Percentiles rank a stretch among this genome's conserved stretches.
phyloP scores from a whole-genome alignment of 1,140 invertebrate species.

The Agrypnia vestita region DNA sequence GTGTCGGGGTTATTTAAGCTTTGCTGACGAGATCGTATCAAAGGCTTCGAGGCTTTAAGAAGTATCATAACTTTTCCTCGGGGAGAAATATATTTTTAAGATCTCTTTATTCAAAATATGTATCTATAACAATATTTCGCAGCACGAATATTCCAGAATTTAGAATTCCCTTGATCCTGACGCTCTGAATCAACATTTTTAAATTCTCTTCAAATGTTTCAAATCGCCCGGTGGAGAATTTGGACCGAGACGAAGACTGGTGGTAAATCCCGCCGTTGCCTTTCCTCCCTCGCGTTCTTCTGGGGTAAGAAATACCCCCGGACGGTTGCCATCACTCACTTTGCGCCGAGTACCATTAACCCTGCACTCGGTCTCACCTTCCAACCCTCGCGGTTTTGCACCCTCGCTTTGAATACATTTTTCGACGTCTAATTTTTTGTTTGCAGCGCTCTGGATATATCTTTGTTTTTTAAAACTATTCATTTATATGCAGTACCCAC shows the following conservation, averaged over 20 bases:
- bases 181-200: background rate
- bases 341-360: background rate
- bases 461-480: background rate
- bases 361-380: constrained; percentile 1
- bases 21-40: no score
- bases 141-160: background rate
- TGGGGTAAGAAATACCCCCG: constrained; percentile 4
- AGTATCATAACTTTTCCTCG: background rate
- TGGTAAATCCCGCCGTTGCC: constrained; percentile 6
- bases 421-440: constrained; percentile 1
- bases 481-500: background rate
- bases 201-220: background rate
- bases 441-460: background rate
- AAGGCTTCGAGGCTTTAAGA: background rate
- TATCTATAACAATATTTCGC: background rate
- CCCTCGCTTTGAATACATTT: constrained; percentile 6
- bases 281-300: background rate
- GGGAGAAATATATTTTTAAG: background rate
- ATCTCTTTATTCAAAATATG: no score
- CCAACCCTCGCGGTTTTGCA: background rate
- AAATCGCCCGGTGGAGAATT: background rate
- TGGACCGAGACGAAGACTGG: background rate
- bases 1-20: no score
- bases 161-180: background rate
- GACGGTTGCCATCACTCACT: constrained; percentile 12